Base-by-base conservation (phyloP, 2,888 invertebrate genomes). In the Aphidius colemani region DNA sequence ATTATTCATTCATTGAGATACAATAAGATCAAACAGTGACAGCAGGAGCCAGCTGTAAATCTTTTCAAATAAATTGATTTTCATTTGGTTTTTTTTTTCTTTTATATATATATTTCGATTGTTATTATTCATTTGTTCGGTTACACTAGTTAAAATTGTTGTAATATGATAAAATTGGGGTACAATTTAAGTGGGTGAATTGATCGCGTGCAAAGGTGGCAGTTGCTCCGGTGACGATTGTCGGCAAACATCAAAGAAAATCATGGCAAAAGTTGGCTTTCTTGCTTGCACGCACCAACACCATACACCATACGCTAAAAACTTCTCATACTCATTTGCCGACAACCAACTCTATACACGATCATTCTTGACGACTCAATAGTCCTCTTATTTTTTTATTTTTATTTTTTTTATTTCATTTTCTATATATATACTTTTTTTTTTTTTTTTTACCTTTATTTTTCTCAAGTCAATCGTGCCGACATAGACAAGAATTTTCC, bases 301-400 rank as follows among this genome's bases (percentile, higher is more conserved):
- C 63, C 45, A 63, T 53, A 46, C 51, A 39, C 18, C 39, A 39
- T 43, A 13, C 13, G 18, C 40, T 39, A 39, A 53, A 13, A 9
- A 50, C 50, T 10, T 39, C 30, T 30, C 7, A 53, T 53, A 53
- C 10, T 39, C 46, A 30, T 51, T 53, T 49, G 48, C 46, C 46
- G 18, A 44, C 46, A 30, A 11, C 40, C 43, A 13, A 30, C 30
- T 30, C 3, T 30, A 39, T 43, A 13, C 30, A 30, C 30, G 18
- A 30, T 30, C 18, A 68, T 72, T 75, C 76, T 76, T 76, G 75
- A 76, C 77, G 74, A 74, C 57, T 57, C 67, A 63, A 63, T 58
- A 63, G 30, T 30, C 30, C 30, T 30, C 30, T 30, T 30, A 30
- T 4, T 30, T 30, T 30, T 30, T 30, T 30, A 2, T 4, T 2